phyloP scores from a whole-genome alignment of 1,140 invertebrate genomes.

The Elysia chlorotica region DNA sequence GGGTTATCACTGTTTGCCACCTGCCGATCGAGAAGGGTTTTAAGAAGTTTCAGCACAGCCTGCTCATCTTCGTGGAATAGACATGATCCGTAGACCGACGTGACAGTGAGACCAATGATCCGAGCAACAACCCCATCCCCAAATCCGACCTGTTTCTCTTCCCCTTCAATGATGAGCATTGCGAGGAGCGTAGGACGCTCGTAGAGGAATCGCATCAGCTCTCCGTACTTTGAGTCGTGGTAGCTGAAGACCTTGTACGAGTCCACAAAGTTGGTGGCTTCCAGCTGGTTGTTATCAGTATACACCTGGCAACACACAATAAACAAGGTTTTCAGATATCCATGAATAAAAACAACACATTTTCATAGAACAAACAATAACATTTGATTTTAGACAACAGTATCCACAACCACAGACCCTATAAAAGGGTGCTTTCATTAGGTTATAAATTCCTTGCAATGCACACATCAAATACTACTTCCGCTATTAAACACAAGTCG shows the following conservation, averaged over 20 bases:
- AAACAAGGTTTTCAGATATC: not conserved
- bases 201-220: slow-evolving; percentile 76
- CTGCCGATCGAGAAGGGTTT: slow-evolving; percentile 83
- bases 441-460: not conserved
- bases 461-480: not conserved
- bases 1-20: slow-evolving; percentile 77
- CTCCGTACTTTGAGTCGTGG: slow-evolving; percentile 78
- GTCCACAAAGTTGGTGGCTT: slow-evolving; percentile 83
- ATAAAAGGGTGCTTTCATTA: not conserved
- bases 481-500: not conserved
- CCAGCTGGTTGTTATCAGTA: slow-evolving; percentile 75
- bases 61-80: slow-evolving; percentile 82
- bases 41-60: slow-evolving; percentile 77
- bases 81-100: slow-evolving; percentile 83
- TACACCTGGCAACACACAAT: slow-evolving; percentile 8
- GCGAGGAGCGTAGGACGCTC: slow-evolving; percentile 82
- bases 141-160: too few relatives aligned
- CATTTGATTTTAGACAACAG: not conserved
- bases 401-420: not conserved
- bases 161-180: slow-evolving; percentile 78
- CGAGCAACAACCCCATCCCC: slow-evolving; percentile 59
- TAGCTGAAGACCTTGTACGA: slow-evolving; percentile 75
- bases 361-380: not conserved
- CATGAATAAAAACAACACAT: slow-evolving; percentile 58
- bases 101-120: slow-evolving; percentile 69